Base-by-base conservation (phyloP, 2,113 vertebrate species). In the Phalacrocorax aristotelis region DNA sequence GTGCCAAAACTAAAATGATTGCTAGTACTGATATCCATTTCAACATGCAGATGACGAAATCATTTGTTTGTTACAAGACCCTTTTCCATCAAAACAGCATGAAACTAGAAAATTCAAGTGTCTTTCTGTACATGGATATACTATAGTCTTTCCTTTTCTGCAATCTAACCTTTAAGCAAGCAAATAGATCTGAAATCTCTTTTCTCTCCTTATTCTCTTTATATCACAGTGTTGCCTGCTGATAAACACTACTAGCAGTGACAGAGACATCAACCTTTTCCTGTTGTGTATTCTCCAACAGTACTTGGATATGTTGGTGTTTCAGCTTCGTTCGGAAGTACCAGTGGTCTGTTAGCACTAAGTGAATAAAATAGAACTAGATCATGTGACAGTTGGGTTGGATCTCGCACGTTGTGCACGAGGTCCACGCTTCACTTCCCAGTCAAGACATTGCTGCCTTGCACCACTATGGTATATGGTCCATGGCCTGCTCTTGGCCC, bases 1-100 rank as follows among this genome's bases (percentile, higher is more conserved):
- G 30, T 82, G 89, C 92, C 94, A 94, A 92, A 94, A 82, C 42
- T 36, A 38, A 80, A 94, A 78, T 11, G 42, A 93, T 12, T 52
- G 60, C 51, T 74, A 55, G 46, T 6, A 58, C 68, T 55, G 52
- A 87, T 79, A 89, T 1, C 55, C 17, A 57, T 82, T 93, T 84
- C 30, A 22, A 92, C 72, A 89, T 6, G 61, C 70, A 92, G 65
- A 78, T 55, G 62, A 90, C 75, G 93, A 81, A 83, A 89, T 84
- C 48, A 66, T 52, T 92, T 86, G 57, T 15, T 94, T 6, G 2
- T 74, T 84, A 84, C 51, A 83, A 72, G 38, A 85, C 23, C 32
- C 23, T 84, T 78, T 58, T 44, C 64, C 66, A 84, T 51, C 60
- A 52, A 93, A 92, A 82, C 17, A 87, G 23, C 17, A 54, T 4